These are phyloP conservation scores for Monarcha castaneiventris DNA, from an alignment of 2,113 vertebrate species.

Conservation along the genomic window DNA sequence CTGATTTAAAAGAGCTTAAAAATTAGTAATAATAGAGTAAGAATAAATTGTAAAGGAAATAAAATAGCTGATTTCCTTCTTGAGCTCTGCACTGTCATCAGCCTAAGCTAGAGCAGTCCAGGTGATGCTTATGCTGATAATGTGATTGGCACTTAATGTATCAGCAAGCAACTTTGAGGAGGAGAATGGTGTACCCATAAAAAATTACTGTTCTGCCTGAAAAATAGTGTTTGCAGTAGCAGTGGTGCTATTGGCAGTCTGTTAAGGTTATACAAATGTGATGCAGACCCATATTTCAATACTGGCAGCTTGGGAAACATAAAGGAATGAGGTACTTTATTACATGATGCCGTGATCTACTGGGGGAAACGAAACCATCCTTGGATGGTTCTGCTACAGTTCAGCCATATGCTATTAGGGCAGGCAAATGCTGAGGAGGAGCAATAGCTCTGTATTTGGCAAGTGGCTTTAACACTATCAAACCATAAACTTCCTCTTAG, in stretches of 20 bases:
- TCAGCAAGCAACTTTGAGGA: not conserved
- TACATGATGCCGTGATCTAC: fast-evolving
- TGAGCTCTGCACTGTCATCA: not conserved
- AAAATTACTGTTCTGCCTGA: not conserved
- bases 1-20: not conserved
- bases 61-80: not conserved
- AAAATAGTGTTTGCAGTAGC: not conserved
- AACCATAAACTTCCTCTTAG: not conserved
- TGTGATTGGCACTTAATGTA: fast-evolving
- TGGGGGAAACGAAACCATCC: not conserved
- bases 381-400: not conserved
- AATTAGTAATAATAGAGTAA: not conserved
- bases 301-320: not conserved
- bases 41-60: not conserved
- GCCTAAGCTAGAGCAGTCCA: not conserved
- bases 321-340: not conserved
- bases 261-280: not conserved
- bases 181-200: not conserved
- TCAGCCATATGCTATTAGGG: not conserved
- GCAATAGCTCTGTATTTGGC: not conserved
- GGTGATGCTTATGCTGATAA: not conserved
- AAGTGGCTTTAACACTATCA: not conserved
- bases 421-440: not conserved
- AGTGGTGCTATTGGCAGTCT: not conserved
- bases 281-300: not conserved